Evolutionary conservation across 2,797 vertebrate genomes (phyloP).

Genomic region (Sebastes wilsoni): DNA sequence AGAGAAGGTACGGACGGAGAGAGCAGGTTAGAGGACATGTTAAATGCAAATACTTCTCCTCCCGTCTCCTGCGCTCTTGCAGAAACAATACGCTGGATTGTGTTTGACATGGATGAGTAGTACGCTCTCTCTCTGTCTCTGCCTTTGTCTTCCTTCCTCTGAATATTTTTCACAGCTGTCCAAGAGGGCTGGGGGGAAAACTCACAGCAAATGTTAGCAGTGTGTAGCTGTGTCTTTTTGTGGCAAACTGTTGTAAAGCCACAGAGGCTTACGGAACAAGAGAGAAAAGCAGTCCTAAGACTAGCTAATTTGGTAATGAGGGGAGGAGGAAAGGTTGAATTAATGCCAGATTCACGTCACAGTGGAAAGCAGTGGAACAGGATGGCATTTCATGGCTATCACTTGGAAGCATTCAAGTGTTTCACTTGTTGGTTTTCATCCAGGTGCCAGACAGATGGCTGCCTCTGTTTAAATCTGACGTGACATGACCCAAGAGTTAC

Average conservation of each 20-base stretch:
- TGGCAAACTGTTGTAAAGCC: conserved; percentile 49
- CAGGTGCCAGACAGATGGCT: conserved; percentile 33
- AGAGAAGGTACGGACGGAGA: conserved; percentile 25
- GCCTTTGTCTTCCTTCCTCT: conserved; percentile 32
- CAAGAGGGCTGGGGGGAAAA: conserved; percentile 51
- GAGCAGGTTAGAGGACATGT: conserved; percentile 58
- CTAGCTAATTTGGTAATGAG: conserved; percentile 38
- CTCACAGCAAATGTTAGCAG: conserved; percentile 68
- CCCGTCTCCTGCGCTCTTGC: conserved; percentile 20
- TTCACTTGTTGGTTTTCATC: conserved; percentile 20
- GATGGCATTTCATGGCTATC: conserved; percentile 33
- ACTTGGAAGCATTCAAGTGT: conserved; percentile 23
- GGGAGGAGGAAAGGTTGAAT: conserved; percentile 16
- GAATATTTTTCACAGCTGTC: conserved; percentile 70
- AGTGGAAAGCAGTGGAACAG: conserved; percentile 23
- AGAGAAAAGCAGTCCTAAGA: conserved; percentile 27
- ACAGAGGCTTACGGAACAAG: conserved; percentile 35
- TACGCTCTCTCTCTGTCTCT: conserved; percentile 10
- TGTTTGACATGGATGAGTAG: conserved; percentile 71
- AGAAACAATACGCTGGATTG: conserved; percentile 59
- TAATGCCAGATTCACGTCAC: conserved; percentile 21
- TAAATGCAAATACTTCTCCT: conserved; percentile 66
- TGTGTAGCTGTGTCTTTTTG: conserved; percentile 63
- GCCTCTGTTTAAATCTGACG: conserved; percentile 21
- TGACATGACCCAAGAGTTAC: conserved; percentile 6